Conservation (phyloP, 2,797 vertebrate genomes). For the Galago senegalensis region DNA sequence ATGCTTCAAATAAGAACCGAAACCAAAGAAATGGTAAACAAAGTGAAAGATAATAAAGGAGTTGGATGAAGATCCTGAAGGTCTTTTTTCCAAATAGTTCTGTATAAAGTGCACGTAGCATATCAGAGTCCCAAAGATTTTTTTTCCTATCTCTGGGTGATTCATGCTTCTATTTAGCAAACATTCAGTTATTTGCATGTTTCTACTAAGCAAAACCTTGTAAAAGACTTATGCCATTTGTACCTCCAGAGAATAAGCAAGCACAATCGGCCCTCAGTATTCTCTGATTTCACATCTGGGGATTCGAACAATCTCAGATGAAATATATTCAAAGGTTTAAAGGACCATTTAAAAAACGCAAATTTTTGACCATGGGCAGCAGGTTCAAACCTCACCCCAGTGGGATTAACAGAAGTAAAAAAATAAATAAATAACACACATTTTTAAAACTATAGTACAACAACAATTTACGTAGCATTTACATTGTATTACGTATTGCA, state of each 20-base stretch:
- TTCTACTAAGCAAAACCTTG: background rate
- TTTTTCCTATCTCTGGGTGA: background rate
- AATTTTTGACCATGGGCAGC: background rate
- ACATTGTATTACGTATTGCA: background rate
- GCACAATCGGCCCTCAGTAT: background rate
- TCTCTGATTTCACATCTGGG: background rate
- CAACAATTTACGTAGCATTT: background rate
- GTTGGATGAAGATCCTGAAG: background rate
- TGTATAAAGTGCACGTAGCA: background rate
- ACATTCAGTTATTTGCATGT: background rate
- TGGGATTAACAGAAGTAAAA: no score
- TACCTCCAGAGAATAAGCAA: background rate
- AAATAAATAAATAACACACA: no score
- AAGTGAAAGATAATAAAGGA: background rate
- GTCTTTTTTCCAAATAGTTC: background rate
- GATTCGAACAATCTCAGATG: background rate
- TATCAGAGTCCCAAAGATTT: background rate
- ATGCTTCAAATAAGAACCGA: conserved; percentile 47
- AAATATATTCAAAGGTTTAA: background rate
- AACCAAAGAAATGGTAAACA: background rate
- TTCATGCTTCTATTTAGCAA: background rate
- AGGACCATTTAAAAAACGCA: background rate
- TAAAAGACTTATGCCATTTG: background rate
- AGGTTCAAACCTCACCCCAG: no score
- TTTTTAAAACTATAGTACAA: no score